Evolutionary conservation across 2,888 invertebrate genomes (phyloP).

Genomic region (Agriopis marginaria): DNA sequence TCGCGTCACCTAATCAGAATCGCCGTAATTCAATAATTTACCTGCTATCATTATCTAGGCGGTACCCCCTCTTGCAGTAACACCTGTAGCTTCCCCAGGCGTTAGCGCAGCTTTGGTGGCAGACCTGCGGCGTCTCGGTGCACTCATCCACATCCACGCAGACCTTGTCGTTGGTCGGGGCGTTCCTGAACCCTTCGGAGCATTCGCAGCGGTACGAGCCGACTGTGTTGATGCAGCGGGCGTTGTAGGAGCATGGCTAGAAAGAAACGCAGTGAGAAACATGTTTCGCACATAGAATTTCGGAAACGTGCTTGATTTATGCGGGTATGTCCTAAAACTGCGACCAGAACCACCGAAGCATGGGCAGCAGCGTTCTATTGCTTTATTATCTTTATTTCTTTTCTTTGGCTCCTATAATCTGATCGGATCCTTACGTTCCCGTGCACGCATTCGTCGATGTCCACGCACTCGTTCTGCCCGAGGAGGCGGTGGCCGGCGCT

Average conservation of each 20-base stretch:
- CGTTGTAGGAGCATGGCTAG: slow-evolving; percentile 77
- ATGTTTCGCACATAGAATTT: neutral
- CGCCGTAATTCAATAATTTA: slow-evolving; percentile 58
- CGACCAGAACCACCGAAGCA: no score
- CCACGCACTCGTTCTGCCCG: slow-evolving; percentile 89
- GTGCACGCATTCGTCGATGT: slow-evolving; percentile 93
- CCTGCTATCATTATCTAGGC: slow-evolving; percentile 90
- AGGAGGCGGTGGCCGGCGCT: slow-evolving; percentile 89
- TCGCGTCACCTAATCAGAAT: no score
- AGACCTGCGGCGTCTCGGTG: slow-evolving; percentile 80
- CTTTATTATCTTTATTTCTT: no score
- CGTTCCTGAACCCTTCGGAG: slow-evolving; percentile 74
- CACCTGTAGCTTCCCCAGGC: slow-evolving; percentile 96
- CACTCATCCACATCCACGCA: slow-evolving; percentile 91
- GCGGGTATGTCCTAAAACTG: no score
- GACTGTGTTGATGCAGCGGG: slow-evolving; percentile 77
- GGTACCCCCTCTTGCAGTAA: slow-evolving; percentile 94
- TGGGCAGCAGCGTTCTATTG: no score
- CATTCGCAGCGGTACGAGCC: slow-evolving; percentile 82
- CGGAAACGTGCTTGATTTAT: no score
- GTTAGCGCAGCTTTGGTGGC: slow-evolving; percentile 96
- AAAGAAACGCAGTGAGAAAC: slow-evolving; percentile 27
- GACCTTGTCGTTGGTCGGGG: slow-evolving; percentile 79
- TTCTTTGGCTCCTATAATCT: no score
- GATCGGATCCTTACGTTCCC: slow-evolving; percentile 63